These are phyloP conservation scores for Peromyscus eremicus DNA, from an alignment of 2,797 vertebrate species.

Conservation along the genomic window DNA sequence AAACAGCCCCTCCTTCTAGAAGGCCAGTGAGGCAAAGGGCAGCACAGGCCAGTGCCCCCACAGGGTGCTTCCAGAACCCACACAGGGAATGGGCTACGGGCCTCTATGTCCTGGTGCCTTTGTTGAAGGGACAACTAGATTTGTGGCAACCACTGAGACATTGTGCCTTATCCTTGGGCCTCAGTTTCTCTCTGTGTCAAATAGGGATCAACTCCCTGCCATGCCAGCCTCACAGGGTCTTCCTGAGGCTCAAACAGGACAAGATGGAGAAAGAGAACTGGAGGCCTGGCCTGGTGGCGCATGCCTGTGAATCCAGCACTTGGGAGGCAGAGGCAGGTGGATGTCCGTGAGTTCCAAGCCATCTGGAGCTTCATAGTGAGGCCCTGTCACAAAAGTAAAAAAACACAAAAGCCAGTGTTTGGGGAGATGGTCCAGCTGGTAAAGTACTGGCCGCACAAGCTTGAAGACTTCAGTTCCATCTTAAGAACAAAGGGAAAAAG, in stretches of 20 bases:
- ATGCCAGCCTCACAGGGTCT: not conserved
- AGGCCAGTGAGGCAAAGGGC: not conserved
- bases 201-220: not conserved
- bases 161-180: not conserved
- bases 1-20: not conserved
- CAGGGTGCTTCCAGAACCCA: not conserved
- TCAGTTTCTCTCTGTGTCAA: not conserved
- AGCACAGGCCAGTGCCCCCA: rapidly evolving
- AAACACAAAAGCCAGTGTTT: not conserved
- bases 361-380: not conserved
- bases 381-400: not conserved
- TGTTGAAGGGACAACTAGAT: not conserved
- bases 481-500: not conserved
- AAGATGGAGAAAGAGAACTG: not conserved
- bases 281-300: not conserved
- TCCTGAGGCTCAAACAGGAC: not conserved
- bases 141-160: not conserved
- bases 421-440: not conserved
- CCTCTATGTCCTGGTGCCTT: not conserved
- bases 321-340: not conserved
- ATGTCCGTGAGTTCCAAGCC: not conserved
- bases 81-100: rapidly evolving
- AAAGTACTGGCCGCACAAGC: not conserved
- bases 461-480: too few species aligned
- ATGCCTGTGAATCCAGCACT: not conserved